Percentiles rank a stretch among this genome's conserved stretches.
Conservation (phyloP, 2,888 invertebrate species). For the Lampropteryx suffumata region DNA sequence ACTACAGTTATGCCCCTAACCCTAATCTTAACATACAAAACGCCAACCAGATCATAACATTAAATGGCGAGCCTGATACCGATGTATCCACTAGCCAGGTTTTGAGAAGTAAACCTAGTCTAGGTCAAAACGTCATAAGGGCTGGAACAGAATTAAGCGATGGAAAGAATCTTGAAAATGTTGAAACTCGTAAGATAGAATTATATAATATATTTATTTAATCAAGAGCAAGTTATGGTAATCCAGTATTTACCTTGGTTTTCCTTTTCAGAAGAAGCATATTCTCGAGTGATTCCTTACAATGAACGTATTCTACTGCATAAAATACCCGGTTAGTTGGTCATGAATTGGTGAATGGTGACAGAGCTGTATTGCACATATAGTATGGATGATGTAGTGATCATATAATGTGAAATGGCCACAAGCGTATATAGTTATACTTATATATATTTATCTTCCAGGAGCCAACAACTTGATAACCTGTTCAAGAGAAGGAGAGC, state of each 20-base stretch:
- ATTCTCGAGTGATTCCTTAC: conserved; percentile 44
- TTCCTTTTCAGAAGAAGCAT: conserved; percentile 34
- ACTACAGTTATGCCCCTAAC: conserved; percentile 4
- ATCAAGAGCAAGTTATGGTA: background rate
- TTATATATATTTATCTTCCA: conserved; percentile 30
- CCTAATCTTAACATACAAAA: background rate
- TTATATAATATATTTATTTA: background rate
- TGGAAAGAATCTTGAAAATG: background rate
- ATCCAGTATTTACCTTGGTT: background rate
- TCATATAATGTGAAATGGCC: background rate
- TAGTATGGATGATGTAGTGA: too few species aligned
- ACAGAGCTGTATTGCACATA: too few species aligned
- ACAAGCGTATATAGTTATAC: too few species aligned
- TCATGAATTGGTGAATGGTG: too few species aligned
- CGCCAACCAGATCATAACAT: background rate
- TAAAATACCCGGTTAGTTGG: conserved; percentile 46
- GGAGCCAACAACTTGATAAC: conserved; percentile 43
- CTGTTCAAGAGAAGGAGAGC: conserved; percentile 53
- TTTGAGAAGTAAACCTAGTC: background rate
- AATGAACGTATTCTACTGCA: conserved; percentile 48
- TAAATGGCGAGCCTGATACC: background rate
- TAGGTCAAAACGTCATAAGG: background rate
- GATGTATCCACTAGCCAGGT: conserved; percentile 2
- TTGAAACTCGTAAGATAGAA: conserved; percentile 2
- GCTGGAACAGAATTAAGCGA: background rate